These are phyloP conservation scores for Miichthys miiuy DNA, from an alignment of 2,797 vertebrate species.

Conservation along the genomic window DNA sequence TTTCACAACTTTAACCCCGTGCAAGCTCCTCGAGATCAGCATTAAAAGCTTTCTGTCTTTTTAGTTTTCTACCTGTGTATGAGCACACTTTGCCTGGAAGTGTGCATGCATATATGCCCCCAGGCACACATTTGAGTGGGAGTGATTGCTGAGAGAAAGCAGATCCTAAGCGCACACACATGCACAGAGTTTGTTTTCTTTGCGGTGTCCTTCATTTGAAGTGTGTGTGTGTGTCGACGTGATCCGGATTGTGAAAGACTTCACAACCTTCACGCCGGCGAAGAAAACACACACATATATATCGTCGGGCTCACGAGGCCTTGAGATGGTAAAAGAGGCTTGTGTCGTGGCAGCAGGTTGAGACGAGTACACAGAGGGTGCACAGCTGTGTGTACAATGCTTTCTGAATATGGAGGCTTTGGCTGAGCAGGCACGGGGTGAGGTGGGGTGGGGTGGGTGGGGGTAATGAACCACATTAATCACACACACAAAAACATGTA, in stretches of 20 bases:
- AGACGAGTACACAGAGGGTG: constrained; percentile 53
- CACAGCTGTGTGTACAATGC: constrained; percentile 62
- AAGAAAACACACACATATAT: constrained; percentile 20
- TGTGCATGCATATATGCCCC: constrained; percentile 33
- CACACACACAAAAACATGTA: constrained; percentile 26
- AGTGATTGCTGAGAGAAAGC: constrained; percentile 59
- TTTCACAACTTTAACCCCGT: too few relatives aligned
- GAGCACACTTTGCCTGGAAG: constrained; percentile 32
- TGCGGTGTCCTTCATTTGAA: constrained; percentile 22
- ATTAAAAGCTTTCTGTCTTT: background rate
- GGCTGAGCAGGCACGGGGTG: background rate
- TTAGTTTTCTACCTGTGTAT: background rate
- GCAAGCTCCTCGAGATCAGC: too few relatives aligned
- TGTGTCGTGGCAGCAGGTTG: constrained; percentile 58
- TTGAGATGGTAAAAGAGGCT: constrained; percentile 20
- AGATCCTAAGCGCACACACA: constrained; percentile 26
- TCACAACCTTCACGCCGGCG: background rate
- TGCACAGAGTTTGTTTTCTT: constrained; percentile 27
- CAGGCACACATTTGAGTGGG: constrained; percentile 41
- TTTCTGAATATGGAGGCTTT: constrained; percentile 35
- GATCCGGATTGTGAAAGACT: constrained; percentile 10
- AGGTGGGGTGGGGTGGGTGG: too few relatives aligned
- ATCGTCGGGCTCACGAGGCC: background rate
- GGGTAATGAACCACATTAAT: constrained; percentile 44
- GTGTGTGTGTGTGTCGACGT: background rate